Percentiles rank a stretch among this genome's conserved stretches.
These are phyloP conservation scores for Tenrec ecaudatus DNA, from an alignment of 2,113 vertebrate species.

Conservation along the genomic window DNA sequence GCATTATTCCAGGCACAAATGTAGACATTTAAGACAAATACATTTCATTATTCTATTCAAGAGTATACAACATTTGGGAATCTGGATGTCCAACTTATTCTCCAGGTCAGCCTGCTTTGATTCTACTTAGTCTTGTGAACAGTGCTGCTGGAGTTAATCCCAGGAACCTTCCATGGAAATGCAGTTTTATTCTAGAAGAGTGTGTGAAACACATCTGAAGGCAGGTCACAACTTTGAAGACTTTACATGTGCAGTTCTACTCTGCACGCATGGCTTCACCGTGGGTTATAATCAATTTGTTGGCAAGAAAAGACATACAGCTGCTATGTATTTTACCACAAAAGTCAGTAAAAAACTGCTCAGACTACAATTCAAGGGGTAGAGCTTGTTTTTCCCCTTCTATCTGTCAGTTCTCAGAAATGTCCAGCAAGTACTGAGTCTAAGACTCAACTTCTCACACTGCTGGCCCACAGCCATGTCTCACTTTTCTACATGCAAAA, in stretches of 20 bases:
- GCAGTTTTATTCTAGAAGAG: conserved; percentile 25
- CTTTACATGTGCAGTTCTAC: background rate
- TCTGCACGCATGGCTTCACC: background rate
- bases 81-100: conserved; percentile 44
- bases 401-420: background rate
- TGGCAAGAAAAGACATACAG: conserved; percentile 71
- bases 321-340: conserved; percentile 60
- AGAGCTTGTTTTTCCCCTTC: background rate
- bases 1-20: conserved; percentile 71
- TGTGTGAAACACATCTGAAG: background rate
- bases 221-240: background rate
- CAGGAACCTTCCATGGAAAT: conserved; percentile 42
- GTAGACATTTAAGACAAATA: conserved; percentile 73
- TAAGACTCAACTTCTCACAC: conserved; percentile 32
- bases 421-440: background rate
- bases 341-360: conserved; percentile 69
- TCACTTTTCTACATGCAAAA: conserved; percentile 19
- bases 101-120: conserved; percentile 24
- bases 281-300: background rate
- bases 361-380: conserved; percentile 6
- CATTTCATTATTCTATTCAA: conserved; percentile 75
- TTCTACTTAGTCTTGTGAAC: conserved; percentile 41
- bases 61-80: conserved; percentile 59
- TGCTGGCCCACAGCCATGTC: background rate
- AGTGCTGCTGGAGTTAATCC: conserved; percentile 40